Evolutionary conservation across 2,113 vertebrate species (phyloP), one percentile per base, ranked within the genome.

Genomic region (Paradoxurus hermaphroditus): DNA sequence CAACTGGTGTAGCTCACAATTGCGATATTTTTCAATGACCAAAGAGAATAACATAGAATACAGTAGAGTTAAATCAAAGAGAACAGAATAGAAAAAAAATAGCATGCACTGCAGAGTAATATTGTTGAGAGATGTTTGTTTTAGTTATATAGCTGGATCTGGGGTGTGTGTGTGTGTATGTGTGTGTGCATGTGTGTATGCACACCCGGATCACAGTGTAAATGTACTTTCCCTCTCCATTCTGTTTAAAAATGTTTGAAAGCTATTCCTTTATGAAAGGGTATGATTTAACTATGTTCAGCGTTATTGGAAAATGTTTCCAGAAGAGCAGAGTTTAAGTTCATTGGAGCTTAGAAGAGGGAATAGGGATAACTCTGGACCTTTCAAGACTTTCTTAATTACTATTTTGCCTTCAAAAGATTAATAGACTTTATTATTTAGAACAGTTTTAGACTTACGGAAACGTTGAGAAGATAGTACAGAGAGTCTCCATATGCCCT

Each of bases 281-380:
- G 7, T 67, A 75, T 79, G 95, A 78, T 63, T 96, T 53, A 93
- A 29, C 56, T 82, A 29, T 70, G 13, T 59, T 51, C 29, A 78
- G 34, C 72, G 46, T 97, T 95, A 96, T 23, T 59, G n/a, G 8
- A 73, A 88, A 84, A 94, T 14, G 41, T 90, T 95, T 91, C 70
- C 53, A 62, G 39, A 86, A 53, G 46, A 7, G 15, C 83, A 86
- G n/a, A 65, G 77, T 77, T 77, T 46, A 31, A 31, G 41, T 93
- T 82, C 36, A 75, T 8, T 92, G 25, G 29, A 86, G 5, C 72
- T 87, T 82, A 78, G 36, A 88, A 44, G 49, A 67, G 77, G 67
- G 36, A 88, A 44, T 51, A 67, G 77, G 65, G 19, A 25, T 29
- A 72, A 90, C 44, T 90, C 41, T 85, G 27, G 23, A 53, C 19